These are phyloP conservation scores for Phymastichus coffea DNA, from an alignment of 1,140 invertebrate genomes.

Conservation along the genomic window DNA sequence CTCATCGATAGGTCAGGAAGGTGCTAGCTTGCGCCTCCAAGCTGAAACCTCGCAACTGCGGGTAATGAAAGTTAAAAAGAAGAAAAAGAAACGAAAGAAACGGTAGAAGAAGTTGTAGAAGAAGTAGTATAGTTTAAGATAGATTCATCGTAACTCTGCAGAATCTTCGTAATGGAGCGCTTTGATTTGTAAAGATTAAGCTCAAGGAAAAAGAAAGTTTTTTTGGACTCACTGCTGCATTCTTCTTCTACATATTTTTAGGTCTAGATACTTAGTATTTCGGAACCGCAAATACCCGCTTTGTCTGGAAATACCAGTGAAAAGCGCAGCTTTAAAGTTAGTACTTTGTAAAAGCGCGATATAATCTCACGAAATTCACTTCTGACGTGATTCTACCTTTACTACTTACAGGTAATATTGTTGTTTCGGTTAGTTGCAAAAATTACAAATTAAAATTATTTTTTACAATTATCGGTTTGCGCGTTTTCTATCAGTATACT, in stretches of 20 bases:
- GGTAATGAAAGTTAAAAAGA: conserved; percentile 1
- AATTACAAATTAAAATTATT: too few relatives aligned
- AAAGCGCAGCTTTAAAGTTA: too few relatives aligned
- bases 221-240: not conserved
- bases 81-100: not conserved
- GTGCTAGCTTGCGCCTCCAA: not conserved
- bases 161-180: conserved; percentile 15
- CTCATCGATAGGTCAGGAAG: conserved; percentile 6
- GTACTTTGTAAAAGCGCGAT: too few relatives aligned
- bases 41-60: not conserved
- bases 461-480: too few relatives aligned
- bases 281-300: too few relatives aligned
- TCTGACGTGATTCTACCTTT: too few relatives aligned
- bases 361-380: too few relatives aligned
- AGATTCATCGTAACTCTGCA: not conserved
- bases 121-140: not conserved
- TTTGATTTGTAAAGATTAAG: conserved; percentile 16
- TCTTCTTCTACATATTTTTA: not conserved
- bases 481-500: too few relatives aligned
- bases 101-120: not conserved
- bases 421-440: too few relatives aligned
- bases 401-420: too few relatives aligned
- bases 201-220: conserved; percentile 1
- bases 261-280: too few relatives aligned
- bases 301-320: too few relatives aligned